phyloP scores from a whole-genome alignment of 2,888 invertebrate genomes.

The Xestia ashworthii region DNA sequence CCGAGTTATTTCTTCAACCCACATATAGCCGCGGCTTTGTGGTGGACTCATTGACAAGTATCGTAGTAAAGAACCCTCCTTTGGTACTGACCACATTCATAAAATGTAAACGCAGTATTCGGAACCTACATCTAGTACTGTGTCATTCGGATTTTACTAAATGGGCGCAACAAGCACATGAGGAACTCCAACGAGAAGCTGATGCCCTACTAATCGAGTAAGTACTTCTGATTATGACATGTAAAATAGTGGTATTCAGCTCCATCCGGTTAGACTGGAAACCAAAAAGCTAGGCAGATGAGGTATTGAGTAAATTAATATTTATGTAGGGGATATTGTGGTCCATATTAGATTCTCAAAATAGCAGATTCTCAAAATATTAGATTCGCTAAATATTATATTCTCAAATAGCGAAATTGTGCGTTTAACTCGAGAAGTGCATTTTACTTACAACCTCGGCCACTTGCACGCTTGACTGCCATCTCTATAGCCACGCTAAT shows the following conservation, averaged over 20 bases:
- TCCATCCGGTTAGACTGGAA: too few relatives aligned
- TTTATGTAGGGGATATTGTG: too few relatives aligned
- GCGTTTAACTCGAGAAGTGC: too few relatives aligned
- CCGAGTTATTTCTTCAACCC: conserved; percentile 76
- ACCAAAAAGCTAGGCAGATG: too few relatives aligned
- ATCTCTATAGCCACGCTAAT: not conserved
- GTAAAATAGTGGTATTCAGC: too few relatives aligned
- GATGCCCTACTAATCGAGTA: conserved; percentile 65
- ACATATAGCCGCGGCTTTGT: conserved; percentile 83
- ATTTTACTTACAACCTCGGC: too few relatives aligned
- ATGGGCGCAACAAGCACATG: conserved; percentile 82
- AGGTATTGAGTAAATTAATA: too few relatives aligned
- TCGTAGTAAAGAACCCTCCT: conserved; percentile 79
- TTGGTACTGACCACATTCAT: conserved; percentile 79
- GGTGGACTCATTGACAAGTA: conserved; percentile 82
- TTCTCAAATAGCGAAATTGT: too few relatives aligned
- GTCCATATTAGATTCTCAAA: too few relatives aligned
- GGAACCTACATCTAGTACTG: conserved; percentile 82
- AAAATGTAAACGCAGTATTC: conserved; percentile 80
- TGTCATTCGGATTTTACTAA: conserved; percentile 84
- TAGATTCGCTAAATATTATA: too few relatives aligned
- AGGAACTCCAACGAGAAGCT: conserved; percentile 78
- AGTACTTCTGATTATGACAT: conserved; percentile 17
- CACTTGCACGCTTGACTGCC: too few relatives aligned
- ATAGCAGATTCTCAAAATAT: too few relatives aligned